A percentile compares a stretch with the other conserved stretches of the same genome.
Conservation (phyloP, 2,113 vertebrate genomes). For the Scomber japonicus region DNA sequence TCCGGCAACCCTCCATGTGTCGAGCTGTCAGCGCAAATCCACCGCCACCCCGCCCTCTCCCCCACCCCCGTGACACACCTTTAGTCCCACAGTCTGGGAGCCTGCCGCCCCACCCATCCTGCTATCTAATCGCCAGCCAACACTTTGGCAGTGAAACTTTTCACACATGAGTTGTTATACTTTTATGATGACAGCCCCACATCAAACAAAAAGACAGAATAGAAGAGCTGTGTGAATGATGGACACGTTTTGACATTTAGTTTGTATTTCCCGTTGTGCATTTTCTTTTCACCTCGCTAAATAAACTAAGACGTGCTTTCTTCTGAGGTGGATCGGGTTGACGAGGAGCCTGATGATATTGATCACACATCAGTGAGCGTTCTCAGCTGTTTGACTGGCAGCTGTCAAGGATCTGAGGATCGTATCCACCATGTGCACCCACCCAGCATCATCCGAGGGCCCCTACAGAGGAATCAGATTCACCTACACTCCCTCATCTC, state of each 20-base stretch:
- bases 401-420: slow-evolving; percentile 70
- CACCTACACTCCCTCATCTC: slow-evolving; percentile 57
- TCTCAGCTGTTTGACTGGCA: slow-evolving; percentile 72
- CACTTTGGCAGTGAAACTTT: slow-evolving; percentile 41
- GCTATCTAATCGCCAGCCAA: slow-evolving; percentile 33
- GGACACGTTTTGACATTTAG: slow-evolving; percentile 55
- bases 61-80: slow-evolving; percentile 74
- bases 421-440: slow-evolving; percentile 43
- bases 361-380: slow-evolving; percentile 71
- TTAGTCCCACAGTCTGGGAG: slow-evolving; percentile 63
- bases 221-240: slow-evolving; percentile 45
- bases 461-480: slow-evolving; percentile 71
- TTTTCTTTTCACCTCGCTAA: slow-evolving; percentile 47
- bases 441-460: slow-evolving; percentile 50
- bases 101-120: slow-evolving; percentile 36
- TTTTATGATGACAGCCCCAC: slow-evolving; percentile 31
- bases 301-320: slow-evolving; percentile 59
- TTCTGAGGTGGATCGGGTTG: slow-evolving; percentile 60
- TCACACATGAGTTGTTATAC: slow-evolving; percentile 3
- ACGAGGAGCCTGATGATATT: slow-evolving; percentile 64
- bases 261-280: slow-evolving; percentile 46
- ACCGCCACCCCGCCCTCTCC: slow-evolving; percentile 48
- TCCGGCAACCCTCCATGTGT: slow-evolving; percentile 69
- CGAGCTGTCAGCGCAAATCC: slow-evolving; percentile 77
- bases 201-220: slow-evolving; percentile 53